phyloP scores from a whole-genome alignment of 2,797 vertebrate genomes.

The Cynopterus sphinx region DNA sequence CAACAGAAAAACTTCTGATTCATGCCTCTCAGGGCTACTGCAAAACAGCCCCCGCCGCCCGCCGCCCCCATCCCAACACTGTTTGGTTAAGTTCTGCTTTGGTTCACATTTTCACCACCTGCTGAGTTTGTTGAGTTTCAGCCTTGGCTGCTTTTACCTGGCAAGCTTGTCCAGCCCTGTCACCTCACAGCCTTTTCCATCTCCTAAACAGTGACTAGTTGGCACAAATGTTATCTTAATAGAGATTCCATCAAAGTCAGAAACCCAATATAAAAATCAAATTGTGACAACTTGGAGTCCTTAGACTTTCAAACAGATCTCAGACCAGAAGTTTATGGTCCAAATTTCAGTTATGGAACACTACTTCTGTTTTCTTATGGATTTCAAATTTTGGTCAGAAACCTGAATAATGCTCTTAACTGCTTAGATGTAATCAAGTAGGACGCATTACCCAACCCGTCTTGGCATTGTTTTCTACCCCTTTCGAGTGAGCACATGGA shows the following conservation, averaged over 20 bases:
- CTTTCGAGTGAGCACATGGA: not conserved
- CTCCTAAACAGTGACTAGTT: not conserved
- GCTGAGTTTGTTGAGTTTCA: slow-evolving; percentile 36
- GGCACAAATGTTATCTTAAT: not conserved
- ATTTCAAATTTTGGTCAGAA: slow-evolving; percentile 44
- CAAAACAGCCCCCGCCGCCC: not conserved
- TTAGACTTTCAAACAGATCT: not conserved
- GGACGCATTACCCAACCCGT: not conserved
- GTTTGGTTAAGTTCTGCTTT: slow-evolving; percentile 57
- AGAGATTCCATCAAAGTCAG: not conserved
- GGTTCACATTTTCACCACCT: slow-evolving; percentile 52
- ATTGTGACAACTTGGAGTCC: not conserved
- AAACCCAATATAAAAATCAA: slow-evolving; percentile 32
- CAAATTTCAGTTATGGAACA: not conserved
- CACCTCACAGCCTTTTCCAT: not conserved
- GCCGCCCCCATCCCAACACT: not conserved
- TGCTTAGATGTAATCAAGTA: not conserved
- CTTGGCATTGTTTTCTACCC: not conserved
- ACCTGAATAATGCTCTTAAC: not conserved
- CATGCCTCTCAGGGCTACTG: not conserved
- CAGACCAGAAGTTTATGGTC: not conserved
- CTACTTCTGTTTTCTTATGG: not conserved
- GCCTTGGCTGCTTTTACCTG: not conserved
- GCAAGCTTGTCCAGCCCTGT: not conserved
- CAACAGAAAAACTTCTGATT: slow-evolving; percentile 42